Evolutionary conservation across 2,797 vertebrate genomes (phyloP), one percentile per base, ranked within the genome.

Genomic region (Poecile montanus): DNA sequence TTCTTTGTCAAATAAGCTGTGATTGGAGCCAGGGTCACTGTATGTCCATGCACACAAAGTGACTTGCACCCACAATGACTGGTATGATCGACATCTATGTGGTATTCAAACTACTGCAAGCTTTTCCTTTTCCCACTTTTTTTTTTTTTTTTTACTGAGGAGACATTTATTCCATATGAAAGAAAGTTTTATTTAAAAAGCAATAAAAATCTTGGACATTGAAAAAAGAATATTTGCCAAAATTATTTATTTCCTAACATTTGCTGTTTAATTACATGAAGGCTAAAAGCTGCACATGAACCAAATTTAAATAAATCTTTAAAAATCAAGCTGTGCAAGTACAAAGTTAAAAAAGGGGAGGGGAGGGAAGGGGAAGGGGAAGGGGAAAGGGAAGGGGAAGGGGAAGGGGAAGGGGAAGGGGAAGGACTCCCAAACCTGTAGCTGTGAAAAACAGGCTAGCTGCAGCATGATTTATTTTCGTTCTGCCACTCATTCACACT

Each of bases 361-460:
- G 3, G 9, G 9, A 36, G 36, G 3, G 12, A 42, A 18, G 0
- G 11, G 19, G 4, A 21, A 8, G 10, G 3, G 23, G 4, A 36
- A 4, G 26, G 54, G 44, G 36, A 9, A 36, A 36, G 36, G 36
- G 36, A 36, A 36, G 36, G 36, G 3, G 12, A 50, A 18, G 0
- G 11, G 19, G 4, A 26, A 8, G 11, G 6, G 7, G 54, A 56
- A 7, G 17, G 8, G 4, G n/a, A n/a, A 26, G 17, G 6, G 3
- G 12, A 50, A 18, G 0, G 11, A 0, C 6, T 5, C 15, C 2
- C 3, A 94, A 94, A 71, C 34, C 32, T 62, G 16, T 56, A 86
- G 19, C 65, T 88, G 42, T 70, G 53, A 47, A 93, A 97, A 95
- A 72, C 36, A 96, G 57, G 34, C 22, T 94, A 68, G 22, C 38